Conservation (phyloP, 2,888 invertebrate genomes). For the Lepeophtheirus nordmannii region DNA sequence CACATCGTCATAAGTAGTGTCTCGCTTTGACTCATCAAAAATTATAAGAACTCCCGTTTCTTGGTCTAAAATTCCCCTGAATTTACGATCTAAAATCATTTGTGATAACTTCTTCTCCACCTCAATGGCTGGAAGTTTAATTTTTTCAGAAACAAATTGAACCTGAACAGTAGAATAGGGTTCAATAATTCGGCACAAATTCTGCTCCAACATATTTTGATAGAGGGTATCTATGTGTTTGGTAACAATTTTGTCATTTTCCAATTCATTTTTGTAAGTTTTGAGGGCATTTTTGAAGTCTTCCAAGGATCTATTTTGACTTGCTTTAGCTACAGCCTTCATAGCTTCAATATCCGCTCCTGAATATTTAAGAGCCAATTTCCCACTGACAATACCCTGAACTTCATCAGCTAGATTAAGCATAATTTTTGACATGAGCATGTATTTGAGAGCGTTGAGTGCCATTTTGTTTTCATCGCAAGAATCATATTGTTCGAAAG, state of each 20-base stretch:
- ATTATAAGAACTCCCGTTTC: conserved; percentile 94
- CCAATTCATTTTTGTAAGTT: conserved; percentile 69
- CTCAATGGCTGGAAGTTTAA: conserved; percentile 69
- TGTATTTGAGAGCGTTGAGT: conserved; percentile 89
- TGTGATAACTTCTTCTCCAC: conserved; percentile 98
- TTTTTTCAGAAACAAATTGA: conserved; percentile 43
- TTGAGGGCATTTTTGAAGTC: conserved; percentile 80
- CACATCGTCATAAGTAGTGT: conserved; percentile 93
- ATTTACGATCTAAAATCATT: conserved; percentile 98
- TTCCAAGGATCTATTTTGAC: conserved; percentile 86
- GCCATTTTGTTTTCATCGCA: conserved; percentile 78
- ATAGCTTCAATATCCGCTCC: conserved; percentile 93
- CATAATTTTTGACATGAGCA: conserved; percentile 98
- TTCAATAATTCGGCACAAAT: conserved; percentile 93
- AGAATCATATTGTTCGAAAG: conserved; percentile 96
- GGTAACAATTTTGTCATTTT: conserved; percentile 88
- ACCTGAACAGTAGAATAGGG: conserved; percentile 91
- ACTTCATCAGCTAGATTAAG: conserved; percentile 83
- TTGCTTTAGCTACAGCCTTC: conserved; percentile 89
- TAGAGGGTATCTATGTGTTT: conserved; percentile 92
- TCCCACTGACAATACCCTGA: conserved; percentile 82
- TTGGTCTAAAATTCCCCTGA: conserved; percentile 92
- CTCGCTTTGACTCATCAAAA: conserved; percentile 82
- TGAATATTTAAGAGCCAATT: conserved; percentile 87
- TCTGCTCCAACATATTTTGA: conserved; percentile 97